phyloP scores from a whole-genome alignment of 2,113 vertebrate genomes.

The Otis tarda region DNA sequence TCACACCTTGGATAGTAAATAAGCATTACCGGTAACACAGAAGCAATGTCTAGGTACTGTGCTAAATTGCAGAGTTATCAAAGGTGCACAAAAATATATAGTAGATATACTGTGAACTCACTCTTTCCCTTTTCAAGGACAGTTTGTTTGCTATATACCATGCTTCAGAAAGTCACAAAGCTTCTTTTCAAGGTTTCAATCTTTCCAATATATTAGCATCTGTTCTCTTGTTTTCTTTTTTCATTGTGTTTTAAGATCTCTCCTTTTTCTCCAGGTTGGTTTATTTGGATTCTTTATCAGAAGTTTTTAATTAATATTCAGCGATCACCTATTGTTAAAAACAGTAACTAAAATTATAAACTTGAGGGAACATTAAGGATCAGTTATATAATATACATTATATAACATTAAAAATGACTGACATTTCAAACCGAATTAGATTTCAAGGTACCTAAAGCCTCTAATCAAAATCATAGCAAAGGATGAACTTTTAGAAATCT shows the following conservation, averaged over 20 bases:
- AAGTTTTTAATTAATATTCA: not conserved
- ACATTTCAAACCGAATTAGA: not conserved
- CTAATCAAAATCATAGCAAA: accelerated
- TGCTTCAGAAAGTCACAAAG: not conserved
- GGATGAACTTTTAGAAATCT: not conserved
- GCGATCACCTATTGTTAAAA: not conserved
- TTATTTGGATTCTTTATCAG: not conserved
- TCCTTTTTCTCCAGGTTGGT: not conserved
- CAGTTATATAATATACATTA: not conserved
- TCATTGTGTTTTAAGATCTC: not conserved
- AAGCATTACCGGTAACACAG: not conserved
- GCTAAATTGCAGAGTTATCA: not conserved
- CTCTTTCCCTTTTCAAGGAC: not conserved
- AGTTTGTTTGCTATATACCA: not conserved
- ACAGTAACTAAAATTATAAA: not conserved
- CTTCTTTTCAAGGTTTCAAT: not conserved
- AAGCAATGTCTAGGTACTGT: not conserved
- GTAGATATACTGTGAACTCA: not conserved
- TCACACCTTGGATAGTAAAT: not conserved
- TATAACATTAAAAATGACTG: not conserved
- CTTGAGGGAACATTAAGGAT: not conserved
- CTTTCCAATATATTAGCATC: not conserved
- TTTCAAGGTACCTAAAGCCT: not conserved
- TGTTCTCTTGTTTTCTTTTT: not conserved
- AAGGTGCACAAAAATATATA: not conserved